phyloP scores from a whole-genome alignment of 35 echinoderm and acorn worm species.

The Stichopus chloronotus region DNA sequence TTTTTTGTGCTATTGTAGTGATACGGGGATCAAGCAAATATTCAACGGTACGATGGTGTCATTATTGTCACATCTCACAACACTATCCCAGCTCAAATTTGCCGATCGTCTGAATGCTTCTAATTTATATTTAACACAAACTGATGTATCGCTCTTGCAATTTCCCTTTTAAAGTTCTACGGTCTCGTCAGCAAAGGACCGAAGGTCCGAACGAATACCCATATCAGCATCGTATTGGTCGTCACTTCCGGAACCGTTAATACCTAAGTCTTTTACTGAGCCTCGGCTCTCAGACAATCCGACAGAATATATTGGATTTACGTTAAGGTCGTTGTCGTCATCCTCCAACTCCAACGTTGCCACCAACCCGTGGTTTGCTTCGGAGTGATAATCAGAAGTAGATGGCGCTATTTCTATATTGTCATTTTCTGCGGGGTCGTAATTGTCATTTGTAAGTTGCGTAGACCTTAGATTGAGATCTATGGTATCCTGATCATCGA shows the following conservation, averaged over 20 bases:
- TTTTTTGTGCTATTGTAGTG: too few relatives aligned
- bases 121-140: too few relatives aligned
- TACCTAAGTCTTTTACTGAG: conserved; percentile 29
- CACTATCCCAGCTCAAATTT: too few relatives aligned
- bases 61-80: too few relatives aligned
- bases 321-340: conserved; percentile 47
- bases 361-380: neutral
- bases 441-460: conserved; percentile 14
- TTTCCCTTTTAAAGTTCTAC: conserved; percentile 9
- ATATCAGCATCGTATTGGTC: conserved; percentile 6
- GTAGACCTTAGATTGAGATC: conserved; percentile 10
- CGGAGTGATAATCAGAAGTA: conserved; percentile 53
- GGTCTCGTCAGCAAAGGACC: conserved; percentile 14
- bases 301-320: conserved; percentile 39
- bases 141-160: too few relatives aligned
- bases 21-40: too few relatives aligned
- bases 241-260: conserved; percentile 34
- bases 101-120: too few relatives aligned
- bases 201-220: conserved; percentile 29
- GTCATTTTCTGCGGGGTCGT: conserved; percentile 11
- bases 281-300: neutral
- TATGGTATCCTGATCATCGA: conserved; percentile 25
- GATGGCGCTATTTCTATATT: conserved; percentile 40
- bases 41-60: too few relatives aligned
- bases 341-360: conserved; percentile 36